Conservation (phyloP, 1,140 invertebrate species). For the Theocolax elegans region DNA sequence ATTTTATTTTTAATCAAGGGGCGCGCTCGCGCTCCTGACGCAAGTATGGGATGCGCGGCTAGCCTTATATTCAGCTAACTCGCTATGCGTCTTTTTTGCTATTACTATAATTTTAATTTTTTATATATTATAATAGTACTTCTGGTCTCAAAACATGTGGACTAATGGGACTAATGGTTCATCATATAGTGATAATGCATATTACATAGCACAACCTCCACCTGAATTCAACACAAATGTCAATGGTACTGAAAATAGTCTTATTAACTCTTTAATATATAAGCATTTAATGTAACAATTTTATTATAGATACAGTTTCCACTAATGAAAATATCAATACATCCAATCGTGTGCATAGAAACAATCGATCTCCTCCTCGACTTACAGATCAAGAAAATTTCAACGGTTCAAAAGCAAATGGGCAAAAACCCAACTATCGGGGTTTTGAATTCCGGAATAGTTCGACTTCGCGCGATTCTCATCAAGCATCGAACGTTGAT, state of each 20-base stretch:
- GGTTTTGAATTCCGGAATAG: constrained; percentile 11
- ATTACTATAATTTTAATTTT: neutral
- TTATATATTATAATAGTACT: constrained; percentile 22
- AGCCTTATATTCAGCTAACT: too few relatives aligned
- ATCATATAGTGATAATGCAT: constrained; percentile 30
- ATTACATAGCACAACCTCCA: constrained; percentile 20
- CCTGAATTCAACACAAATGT: constrained; percentile 12
- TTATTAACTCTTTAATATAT: neutral
- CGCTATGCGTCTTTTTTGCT: too few relatives aligned
- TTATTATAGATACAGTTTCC: constrained; percentile 21
- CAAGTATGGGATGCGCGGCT: too few relatives aligned
- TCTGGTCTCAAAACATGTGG: constrained; percentile 39
- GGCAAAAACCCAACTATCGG: constrained; percentile 27
- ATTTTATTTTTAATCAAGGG: too few relatives aligned
- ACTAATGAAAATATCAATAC: constrained; percentile 13
- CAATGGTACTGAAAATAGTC: constrained; percentile 21
- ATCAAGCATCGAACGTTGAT: constrained; percentile 3
- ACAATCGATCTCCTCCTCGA: constrained; percentile 26
- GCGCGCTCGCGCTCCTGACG: too few relatives aligned
- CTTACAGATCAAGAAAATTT: constrained; percentile 18
- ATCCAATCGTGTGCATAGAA: constrained; percentile 5
- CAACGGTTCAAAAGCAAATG: neutral
- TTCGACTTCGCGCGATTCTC: neutral
- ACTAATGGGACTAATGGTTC: constrained; percentile 14
- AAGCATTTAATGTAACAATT: neutral